These are phyloP conservation scores for Plodia interpunctella DNA, from an alignment of 1,140 invertebrate genomes.

Conservation along the genomic window DNA sequence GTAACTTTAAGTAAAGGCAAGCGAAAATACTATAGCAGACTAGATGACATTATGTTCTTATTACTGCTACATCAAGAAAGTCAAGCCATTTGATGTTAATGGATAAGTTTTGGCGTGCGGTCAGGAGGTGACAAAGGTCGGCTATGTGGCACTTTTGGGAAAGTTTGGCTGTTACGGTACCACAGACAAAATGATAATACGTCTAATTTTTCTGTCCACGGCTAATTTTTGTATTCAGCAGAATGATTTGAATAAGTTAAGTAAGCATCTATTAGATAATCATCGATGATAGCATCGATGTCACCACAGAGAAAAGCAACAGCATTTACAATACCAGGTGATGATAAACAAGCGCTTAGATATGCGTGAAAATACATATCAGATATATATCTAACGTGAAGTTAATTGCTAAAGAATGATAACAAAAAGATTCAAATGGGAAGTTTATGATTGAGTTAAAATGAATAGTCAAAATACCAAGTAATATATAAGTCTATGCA, in stretches of 20 bases:
- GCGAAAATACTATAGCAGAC: no score
- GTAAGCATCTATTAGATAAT: background rate
- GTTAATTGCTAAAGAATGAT: background rate
- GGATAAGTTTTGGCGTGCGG: slow-evolving; percentile 11
- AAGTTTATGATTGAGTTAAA: background rate
- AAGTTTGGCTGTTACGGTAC: slow-evolving; percentile 14
- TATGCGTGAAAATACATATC: no score
- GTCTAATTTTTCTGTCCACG: background rate
- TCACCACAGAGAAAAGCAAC: no score
- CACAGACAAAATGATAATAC: slow-evolving; percentile 4
- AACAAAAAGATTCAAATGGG: background rate
- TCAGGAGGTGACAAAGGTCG: slow-evolving; percentile 17
- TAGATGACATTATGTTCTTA: no score
- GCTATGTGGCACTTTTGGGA: slow-evolving; percentile 12
- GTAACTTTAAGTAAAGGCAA: no score
- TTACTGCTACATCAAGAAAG: slow-evolving; percentile 11
- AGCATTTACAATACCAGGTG: no score
- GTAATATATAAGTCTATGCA: no score
- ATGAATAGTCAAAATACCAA: no score
- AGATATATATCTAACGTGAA: background rate
- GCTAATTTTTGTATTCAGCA: background rate
- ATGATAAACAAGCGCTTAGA: no score
- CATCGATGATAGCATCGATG: background rate
- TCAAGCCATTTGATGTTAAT: slow-evolving; percentile 5
- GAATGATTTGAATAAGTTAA: background rate